phyloP scores from a whole-genome alignment of 2,888 invertebrate species.

The Amorpha juglandis region DNA sequence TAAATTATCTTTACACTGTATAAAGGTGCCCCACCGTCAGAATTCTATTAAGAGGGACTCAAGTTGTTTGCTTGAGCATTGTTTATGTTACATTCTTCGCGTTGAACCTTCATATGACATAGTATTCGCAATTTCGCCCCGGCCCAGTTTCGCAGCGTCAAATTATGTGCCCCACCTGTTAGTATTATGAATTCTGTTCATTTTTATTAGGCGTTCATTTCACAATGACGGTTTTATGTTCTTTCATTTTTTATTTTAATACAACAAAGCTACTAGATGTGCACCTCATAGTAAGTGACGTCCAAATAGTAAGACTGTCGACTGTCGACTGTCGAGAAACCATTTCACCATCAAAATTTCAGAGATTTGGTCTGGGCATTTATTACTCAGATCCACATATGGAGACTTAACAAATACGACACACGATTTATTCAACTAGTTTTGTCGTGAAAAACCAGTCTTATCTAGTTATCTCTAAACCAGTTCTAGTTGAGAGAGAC shows the following conservation, averaged over 20 bases:
- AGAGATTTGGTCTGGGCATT: no score
- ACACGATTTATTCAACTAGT: no score
- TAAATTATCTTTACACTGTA: slow-evolving; percentile 63
- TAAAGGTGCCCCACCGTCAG: slow-evolving; percentile 62
- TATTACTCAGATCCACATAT: no score
- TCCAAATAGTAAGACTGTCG: no score
- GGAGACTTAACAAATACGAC: no score
- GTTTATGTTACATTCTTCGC: slow-evolving; percentile 70
- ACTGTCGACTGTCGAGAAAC: no score
- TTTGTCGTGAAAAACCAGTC: no score
- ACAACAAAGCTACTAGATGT: background rate
- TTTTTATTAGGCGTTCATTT: slow-evolving; percentile 9
- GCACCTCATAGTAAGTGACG: no score
- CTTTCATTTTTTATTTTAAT: background rate
- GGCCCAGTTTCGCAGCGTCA: slow-evolving; percentile 49
- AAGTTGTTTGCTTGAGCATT: slow-evolving; percentile 67
- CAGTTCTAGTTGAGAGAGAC: slow-evolving; percentile 29
- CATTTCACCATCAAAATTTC: no score
- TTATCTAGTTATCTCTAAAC: no score
- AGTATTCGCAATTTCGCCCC: slow-evolving; percentile 63
- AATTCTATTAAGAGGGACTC: slow-evolving; percentile 74
- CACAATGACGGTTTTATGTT: background rate
- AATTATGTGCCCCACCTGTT: slow-evolving; percentile 66
- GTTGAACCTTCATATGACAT: slow-evolving; percentile 61
- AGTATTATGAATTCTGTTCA: slow-evolving; percentile 55